phyloP scores from a whole-genome alignment of 2,113 vertebrate genomes.

The Desmodus rotundus region DNA sequence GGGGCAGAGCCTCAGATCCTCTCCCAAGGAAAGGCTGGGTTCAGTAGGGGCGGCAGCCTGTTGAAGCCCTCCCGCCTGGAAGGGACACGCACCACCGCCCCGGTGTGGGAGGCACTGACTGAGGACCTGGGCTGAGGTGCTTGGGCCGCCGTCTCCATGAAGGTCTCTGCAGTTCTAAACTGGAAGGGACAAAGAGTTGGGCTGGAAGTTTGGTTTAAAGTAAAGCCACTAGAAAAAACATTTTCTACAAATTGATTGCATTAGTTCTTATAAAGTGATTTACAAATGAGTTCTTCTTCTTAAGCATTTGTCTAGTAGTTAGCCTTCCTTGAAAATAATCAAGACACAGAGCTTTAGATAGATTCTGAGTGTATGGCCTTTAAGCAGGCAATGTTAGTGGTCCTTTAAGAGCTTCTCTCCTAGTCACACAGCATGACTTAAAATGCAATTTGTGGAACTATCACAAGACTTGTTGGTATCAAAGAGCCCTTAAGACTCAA shows the following conservation, averaged over 20 bases:
- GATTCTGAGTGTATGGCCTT: not conserved
- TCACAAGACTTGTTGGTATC: not conserved
- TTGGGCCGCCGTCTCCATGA: not conserved
- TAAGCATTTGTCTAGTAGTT: not conserved
- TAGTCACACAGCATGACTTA: not conserved
- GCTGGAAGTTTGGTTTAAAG: not conserved
- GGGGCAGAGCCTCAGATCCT: not conserved
- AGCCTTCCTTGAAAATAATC: not conserved
- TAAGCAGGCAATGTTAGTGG: not conserved
- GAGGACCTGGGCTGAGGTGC: not conserved
- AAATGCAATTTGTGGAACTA: not conserved
- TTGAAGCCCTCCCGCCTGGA: not conserved
- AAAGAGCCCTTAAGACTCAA: not conserved
- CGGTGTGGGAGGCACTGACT: not conserved
- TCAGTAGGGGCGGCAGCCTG: not conserved
- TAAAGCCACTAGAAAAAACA: not conserved
- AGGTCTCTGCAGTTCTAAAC: not conserved
- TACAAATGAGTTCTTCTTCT: not conserved
- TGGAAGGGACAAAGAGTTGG: not conserved
- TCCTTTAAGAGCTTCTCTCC: not conserved
- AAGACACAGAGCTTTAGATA: not conserved
- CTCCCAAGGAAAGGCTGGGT: not conserved
- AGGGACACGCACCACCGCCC: fast-evolving
- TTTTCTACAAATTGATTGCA: not conserved
- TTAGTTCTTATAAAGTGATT: not conserved